These are phyloP conservation scores for Trogon surrucura DNA, from an alignment of 2,113 vertebrate genomes.

Conservation along the genomic window DNA sequence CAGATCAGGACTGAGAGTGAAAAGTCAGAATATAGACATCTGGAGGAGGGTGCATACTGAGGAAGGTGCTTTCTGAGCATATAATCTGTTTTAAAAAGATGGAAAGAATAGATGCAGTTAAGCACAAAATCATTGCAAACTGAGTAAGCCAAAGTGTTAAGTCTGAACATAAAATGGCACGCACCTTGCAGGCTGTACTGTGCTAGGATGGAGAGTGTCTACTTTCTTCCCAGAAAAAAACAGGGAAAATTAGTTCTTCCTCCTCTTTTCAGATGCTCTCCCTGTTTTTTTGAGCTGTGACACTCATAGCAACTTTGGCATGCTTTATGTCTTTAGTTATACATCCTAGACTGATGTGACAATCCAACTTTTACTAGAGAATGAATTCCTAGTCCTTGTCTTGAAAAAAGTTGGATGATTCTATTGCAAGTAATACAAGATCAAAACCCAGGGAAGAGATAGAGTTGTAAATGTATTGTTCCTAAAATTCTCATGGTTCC, in stretches of 20 bases:
- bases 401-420: neutral
- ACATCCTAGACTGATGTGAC: neutral
- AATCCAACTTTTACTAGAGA: neutral
- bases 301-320: neutral
- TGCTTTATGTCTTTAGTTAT: neutral
- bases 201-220: neutral
- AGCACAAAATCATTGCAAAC: neutral
- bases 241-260: neutral
- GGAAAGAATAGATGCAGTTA: neutral
- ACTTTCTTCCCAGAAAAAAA: neutral
- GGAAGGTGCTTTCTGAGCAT: constrained; percentile 18
- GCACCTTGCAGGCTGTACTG: neutral
- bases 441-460: neutral
- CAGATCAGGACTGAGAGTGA: neutral
- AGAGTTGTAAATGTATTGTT: neutral
- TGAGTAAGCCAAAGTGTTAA: neutral
- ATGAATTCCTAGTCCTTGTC: neutral
- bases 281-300: too few species aligned
- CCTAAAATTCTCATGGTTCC: neutral
- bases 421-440: neutral
- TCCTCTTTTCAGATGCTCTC: neutral
- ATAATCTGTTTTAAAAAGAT: constrained; percentile 13
- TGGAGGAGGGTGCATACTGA: neutral
- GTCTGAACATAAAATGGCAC: neutral
- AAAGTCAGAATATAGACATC: neutral